Conservation (phyloP, 2,113 vertebrate species). For the Otolemur garnettii region DNA sequence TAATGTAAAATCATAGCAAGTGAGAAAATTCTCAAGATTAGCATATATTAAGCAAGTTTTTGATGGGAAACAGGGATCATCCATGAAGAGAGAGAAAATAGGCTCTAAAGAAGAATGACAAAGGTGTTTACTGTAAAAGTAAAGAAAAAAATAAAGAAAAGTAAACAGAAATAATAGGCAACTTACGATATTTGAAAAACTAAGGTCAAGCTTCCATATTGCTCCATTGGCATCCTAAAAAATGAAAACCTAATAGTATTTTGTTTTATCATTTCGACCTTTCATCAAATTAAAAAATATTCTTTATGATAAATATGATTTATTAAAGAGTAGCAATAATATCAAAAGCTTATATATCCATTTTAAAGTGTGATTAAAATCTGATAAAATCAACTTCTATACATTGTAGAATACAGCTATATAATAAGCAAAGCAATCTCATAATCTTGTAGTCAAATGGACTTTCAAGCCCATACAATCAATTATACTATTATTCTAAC, state of each 20-base stretch:
- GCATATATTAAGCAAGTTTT: background rate
- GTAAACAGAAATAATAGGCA: constrained; percentile 48
- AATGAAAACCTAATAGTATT: constrained; percentile 44
- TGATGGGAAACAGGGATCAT: constrained; percentile 8
- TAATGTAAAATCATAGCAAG: background rate
- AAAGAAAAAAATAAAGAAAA: background rate
- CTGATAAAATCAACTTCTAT: background rate
- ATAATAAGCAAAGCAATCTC: constrained; percentile 15
- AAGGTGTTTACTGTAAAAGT: background rate
- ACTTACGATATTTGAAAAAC: constrained; percentile 94
- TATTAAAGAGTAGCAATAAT: constrained; percentile 9
- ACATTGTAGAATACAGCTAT: constrained; percentile 19
- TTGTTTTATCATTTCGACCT: constrained; percentile 46
- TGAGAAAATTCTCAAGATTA: background rate
- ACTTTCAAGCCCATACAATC: background rate
- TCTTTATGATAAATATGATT: background rate
- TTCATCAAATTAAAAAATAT: constrained; percentile 43
- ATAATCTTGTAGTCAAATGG: background rate
- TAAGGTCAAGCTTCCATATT: constrained; percentile 98
- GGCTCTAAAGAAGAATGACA: constrained; percentile 5
- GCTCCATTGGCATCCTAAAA: constrained; percentile 93
- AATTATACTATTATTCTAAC: constrained; percentile 9
- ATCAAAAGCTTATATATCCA: background rate
- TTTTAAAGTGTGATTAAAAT: constrained; percentile 25
- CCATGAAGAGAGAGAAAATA: constrained; percentile 1